Conservation (phyloP, 1,140 invertebrate species). For the Bombus pascuorum region DNA sequence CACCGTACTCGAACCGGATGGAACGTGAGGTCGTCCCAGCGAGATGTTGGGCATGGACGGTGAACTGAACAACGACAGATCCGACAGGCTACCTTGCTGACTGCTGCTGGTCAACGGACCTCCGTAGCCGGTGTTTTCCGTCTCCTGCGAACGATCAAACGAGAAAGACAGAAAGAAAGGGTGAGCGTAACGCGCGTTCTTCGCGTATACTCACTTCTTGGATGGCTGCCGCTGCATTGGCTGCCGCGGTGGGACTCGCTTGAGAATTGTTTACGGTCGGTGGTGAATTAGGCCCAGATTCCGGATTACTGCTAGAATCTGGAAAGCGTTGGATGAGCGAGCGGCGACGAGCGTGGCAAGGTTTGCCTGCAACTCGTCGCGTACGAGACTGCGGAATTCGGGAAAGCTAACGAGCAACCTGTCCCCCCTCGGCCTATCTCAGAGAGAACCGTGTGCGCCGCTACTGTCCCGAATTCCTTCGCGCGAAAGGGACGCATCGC, state of each 20-base stretch:
- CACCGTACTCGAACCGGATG: slow-evolving; percentile 76
- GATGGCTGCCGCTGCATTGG: slow-evolving; percentile 85
- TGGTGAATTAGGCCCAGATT: slow-evolving; percentile 92
- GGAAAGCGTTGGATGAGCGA: slow-evolving; percentile 63
- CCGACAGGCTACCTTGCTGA: slow-evolving; percentile 84
- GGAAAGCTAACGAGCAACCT: neutral
- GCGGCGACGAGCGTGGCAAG: neutral
- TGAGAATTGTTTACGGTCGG: slow-evolving; percentile 85
- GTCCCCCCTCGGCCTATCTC: neutral
- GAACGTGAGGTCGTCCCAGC: slow-evolving; percentile 90
- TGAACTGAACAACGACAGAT: slow-evolving; percentile 93
- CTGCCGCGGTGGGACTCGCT: slow-evolving; percentile 84
- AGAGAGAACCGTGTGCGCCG: fast-evolving
- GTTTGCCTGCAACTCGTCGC: slow-evolving; percentile 7
- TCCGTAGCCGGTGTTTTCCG: slow-evolving; percentile 83
- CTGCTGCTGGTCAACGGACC: slow-evolving; percentile 81
- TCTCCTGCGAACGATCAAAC: slow-evolving; percentile 77
- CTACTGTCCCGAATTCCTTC: slow-evolving; percentile 10
- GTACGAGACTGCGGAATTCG: neutral
- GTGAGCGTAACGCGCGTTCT: fast-evolving
- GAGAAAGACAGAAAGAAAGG: too few relatives aligned
- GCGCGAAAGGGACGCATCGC: neutral
- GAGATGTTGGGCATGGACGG: slow-evolving; percentile 98
- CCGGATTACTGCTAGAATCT: slow-evolving; percentile 89
- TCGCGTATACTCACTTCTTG: slow-evolving; percentile 83